These are phyloP conservation scores for Andrena marginata DNA, from an alignment of 2,888 invertebrate species.

Conservation along the genomic window DNA sequence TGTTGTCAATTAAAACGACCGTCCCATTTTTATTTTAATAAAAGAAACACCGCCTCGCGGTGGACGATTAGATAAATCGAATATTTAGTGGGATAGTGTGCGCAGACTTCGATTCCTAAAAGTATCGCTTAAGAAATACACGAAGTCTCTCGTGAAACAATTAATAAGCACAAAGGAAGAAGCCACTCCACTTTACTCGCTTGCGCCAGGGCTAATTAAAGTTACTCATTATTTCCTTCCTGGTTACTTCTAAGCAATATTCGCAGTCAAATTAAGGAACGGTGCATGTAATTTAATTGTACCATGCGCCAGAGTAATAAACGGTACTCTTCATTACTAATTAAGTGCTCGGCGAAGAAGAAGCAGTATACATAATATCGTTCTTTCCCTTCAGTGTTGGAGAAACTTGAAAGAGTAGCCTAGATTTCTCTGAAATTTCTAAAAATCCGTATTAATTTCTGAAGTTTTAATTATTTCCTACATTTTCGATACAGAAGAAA, in stretches of 20 bases:
- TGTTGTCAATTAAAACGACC: conserved; percentile 13
- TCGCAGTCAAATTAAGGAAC: background rate
- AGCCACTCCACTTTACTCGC: background rate
- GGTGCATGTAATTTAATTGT: conserved; percentile 9
- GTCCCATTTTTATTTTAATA: background rate
- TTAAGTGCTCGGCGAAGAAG: background rate
- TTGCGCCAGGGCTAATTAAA: conserved; percentile 23
- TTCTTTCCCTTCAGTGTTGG: background rate
- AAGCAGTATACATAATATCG: background rate
- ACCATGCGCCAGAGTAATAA: background rate
- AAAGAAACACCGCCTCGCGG: background rate
- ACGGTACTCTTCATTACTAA: background rate
- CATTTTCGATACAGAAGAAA: too few species aligned
- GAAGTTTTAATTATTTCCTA: background rate
- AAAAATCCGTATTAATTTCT: background rate
- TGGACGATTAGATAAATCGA: background rate
- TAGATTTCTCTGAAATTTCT: background rate
- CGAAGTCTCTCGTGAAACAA: background rate
- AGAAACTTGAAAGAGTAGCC: background rate
- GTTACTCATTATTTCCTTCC: conserved; percentile 14
- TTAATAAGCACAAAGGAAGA: background rate
- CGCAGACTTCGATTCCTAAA: background rate
- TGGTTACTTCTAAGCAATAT: background rate
- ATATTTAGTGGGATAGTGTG: background rate
- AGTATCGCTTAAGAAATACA: background rate